Evolutionary conservation across 2,888 invertebrate genomes (phyloP), one percentile per base, ranked within the genome.

Genomic region (Drosophila sordidapex): DNA sequence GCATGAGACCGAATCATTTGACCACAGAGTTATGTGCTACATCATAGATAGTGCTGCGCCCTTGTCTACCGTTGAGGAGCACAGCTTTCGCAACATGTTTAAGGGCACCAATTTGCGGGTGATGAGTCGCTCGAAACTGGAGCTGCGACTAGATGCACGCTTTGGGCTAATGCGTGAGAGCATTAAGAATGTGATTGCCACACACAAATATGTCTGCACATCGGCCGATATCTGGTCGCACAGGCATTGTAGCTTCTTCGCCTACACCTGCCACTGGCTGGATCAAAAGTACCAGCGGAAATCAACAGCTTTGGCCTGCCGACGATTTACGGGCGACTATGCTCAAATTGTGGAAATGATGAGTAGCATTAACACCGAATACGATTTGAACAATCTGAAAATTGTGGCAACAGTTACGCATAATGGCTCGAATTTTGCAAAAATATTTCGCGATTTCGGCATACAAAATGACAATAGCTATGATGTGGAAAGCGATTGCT

Each of bases 261-360:
- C 31, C 11, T 78, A 81, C 4, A 68, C 73, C 0, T 82, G 82
- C 2, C 82, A 78, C 29, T 78, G 82, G 82, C 18, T 78, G 52
- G 59, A 81, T 38, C 40, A 57, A 1, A 59, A 73, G n/a, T 78
- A 65, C 29, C 57, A 77, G n/a, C 35, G 82, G 7, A 72, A 65
- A 7, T 78, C 79, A 0, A 58, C 65, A 8, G 61, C 36, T 2
- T 43, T 78, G 29, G 64, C 67, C 10, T 81, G 73, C 40, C 67
- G 58, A 31, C 48, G 61, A 46, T 56, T 78, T 40, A 25, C 59
- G 0, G 58, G 33, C 0, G 62, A 72, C 10, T 8, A 40, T 21
- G 25, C 31, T n/a, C 67, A 66, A 29, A 43, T 78, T 35, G 29
- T 49, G 48, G 51, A 64, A 25, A 64, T 78, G 38, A 78, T 72